phyloP scores from a whole-genome alignment of 1,140 invertebrate genomes.

The Procambarus virginalis region DNA sequence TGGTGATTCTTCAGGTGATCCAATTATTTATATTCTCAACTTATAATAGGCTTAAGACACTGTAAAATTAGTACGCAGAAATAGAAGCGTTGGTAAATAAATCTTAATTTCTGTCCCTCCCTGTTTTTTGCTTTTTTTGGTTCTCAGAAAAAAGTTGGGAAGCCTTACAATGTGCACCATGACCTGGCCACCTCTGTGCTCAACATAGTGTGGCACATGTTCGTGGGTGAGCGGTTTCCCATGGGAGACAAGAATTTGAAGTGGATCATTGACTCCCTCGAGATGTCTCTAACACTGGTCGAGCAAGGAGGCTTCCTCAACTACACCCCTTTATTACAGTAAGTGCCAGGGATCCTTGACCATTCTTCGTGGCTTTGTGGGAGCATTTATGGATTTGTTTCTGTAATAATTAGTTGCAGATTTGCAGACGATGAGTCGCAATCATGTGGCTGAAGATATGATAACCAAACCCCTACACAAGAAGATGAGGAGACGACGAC shows the following conservation, averaged over 20 bases:
- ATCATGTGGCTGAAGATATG: too few relatives aligned
- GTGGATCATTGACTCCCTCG: constrained; percentile 65
- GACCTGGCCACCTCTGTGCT: constrained; percentile 67
- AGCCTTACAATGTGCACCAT: constrained; percentile 56
- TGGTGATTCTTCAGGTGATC: too few relatives aligned
- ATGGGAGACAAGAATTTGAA: constrained; percentile 55
- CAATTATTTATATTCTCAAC: too few relatives aligned
- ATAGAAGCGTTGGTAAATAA: not conserved
- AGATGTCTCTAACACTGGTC: constrained; percentile 60
- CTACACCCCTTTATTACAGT: constrained; percentile 64
- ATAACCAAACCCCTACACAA: too few relatives aligned
- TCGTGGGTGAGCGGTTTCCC: constrained; percentile 59
- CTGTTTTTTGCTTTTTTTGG: not conserved
- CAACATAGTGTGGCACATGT: constrained; percentile 71
- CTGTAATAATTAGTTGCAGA: not conserved
- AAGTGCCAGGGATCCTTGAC: not conserved
- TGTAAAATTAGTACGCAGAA: too few relatives aligned
- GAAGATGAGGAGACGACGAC: not conserved
- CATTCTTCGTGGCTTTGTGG: too few relatives aligned
- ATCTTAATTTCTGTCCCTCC: not conserved
- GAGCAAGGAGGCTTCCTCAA: constrained; percentile 67
- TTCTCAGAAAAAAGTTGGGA: constrained; percentile 56
- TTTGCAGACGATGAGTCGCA: not conserved
- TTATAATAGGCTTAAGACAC: too few relatives aligned
- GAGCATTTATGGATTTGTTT: not conserved